Evolutionary conservation across 2,888 invertebrate species (phyloP).

Genomic region (Ophion costatus): DNA sequence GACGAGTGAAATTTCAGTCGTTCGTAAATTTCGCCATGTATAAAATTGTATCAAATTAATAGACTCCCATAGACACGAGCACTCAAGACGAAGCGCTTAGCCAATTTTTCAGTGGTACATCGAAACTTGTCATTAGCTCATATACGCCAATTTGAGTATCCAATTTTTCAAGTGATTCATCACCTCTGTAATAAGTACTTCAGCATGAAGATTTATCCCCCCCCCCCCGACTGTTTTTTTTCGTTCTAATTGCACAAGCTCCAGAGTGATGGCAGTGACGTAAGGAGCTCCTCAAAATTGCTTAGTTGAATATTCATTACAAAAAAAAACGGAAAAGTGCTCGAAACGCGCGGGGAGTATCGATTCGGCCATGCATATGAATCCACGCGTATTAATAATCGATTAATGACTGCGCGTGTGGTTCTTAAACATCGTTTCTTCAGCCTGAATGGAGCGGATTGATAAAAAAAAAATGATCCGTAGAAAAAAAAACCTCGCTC

Average conservation of each 20-base stretch:
- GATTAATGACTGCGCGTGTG: conserved; percentile 57
- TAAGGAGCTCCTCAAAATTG: conserved; percentile 14
- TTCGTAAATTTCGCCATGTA: too few species aligned
- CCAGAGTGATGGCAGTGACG: conserved; percentile 22
- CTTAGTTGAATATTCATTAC: conserved; percentile 48
- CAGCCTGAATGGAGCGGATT: conserved; percentile 47
- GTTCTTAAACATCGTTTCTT: conserved; percentile 50
- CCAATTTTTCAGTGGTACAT: conserved; percentile 23
- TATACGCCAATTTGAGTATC: conserved; percentile 8
- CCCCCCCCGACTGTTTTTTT: conserved; percentile 1
- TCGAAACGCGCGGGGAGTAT: neutral
- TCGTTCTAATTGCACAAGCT: conserved; percentile 7
- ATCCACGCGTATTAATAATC: conserved; percentile 52
- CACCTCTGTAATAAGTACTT: conserved; percentile 14
- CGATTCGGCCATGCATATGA: neutral
- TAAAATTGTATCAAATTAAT: neutral
- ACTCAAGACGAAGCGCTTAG: neutral
- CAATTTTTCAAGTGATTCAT: conserved; percentile 31
- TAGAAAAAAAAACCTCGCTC: conserved; percentile 32
- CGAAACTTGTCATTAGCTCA: conserved; percentile 15
- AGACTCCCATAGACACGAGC: neutral
- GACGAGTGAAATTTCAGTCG: too few species aligned
- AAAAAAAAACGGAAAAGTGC: conserved; percentile 8
- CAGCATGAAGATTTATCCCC: neutral
- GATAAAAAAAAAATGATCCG: conserved; percentile 38